A percentile compares a stretch with the other conserved stretches of the same genome.
Evolutionary conservation across 2,797 vertebrate species (phyloP).

Genomic region (Saguinus oedipus): DNA sequence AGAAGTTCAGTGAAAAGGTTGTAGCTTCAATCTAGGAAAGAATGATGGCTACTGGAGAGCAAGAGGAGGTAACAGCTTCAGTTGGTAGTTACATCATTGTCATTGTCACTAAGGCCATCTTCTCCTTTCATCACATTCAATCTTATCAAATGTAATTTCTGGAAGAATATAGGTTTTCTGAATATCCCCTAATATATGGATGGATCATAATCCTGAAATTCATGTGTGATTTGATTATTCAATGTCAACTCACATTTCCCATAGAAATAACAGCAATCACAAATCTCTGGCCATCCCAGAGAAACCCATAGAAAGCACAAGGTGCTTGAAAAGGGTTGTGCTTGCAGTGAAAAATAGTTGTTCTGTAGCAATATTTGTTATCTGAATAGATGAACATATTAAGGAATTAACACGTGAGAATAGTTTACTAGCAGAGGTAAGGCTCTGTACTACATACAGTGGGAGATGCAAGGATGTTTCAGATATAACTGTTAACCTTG

Average conservation of each 20-base stretch:
- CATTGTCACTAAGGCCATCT: background rate
- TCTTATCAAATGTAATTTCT: slow-evolving; percentile 25
- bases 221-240: background rate
- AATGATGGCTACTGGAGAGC: background rate
- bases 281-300: background rate
- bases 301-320: background rate
- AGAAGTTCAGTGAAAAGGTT: background rate
- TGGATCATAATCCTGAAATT: background rate
- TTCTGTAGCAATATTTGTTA: background rate
- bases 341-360: background rate
- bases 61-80: background rate
- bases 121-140: background rate
- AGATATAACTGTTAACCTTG: background rate
- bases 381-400: background rate
- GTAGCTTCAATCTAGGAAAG: background rate
- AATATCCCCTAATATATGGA: background rate
- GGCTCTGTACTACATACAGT: background rate
- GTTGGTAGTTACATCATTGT: background rate
- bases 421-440: slow-evolving; percentile 24
- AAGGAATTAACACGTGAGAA: background rate
- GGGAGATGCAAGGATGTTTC: background rate
- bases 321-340: background rate
- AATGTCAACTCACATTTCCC: background rate
- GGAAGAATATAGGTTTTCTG: background rate
- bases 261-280: background rate